These are phyloP conservation scores for Alfaro cultratus DNA, from an alignment of 2,797 vertebrate genomes.

Conservation along the genomic window DNA sequence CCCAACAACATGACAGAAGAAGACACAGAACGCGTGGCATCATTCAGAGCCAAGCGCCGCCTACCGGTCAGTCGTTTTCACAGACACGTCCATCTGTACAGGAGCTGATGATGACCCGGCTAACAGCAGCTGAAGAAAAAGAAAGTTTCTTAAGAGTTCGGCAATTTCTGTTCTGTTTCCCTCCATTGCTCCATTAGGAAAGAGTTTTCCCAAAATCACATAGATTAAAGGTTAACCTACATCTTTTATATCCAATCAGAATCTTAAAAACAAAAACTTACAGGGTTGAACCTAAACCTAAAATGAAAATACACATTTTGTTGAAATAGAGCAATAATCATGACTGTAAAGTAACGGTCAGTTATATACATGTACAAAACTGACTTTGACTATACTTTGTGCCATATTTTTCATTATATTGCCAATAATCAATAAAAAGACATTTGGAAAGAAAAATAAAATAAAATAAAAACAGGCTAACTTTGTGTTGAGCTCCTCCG, in stretches of 20 bases:
- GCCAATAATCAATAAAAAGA: too few relatives aligned
- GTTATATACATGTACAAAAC: background rate
- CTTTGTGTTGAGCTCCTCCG: background rate
- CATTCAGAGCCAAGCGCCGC: conserved; percentile 92
- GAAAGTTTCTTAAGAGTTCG: too few relatives aligned
- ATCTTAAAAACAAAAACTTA: background rate
- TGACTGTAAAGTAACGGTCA: background rate
- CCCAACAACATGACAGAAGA: conserved; percentile 93
- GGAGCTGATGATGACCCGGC: background rate
- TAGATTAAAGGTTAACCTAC: too few relatives aligned
- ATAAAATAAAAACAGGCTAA: background rate
- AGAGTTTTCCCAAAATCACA: too few relatives aligned
- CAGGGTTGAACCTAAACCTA: background rate
- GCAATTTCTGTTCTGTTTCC: too few relatives aligned
- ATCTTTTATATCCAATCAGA: background rate
- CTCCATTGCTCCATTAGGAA: too few relatives aligned
- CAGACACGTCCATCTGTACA: background rate
- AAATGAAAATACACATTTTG: background rate
- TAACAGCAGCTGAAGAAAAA: background rate
- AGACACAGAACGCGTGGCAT: conserved; percentile 88
- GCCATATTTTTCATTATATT: too few relatives aligned
- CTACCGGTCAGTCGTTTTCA: conserved; percentile 86
- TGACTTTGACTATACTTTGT: too few relatives aligned
- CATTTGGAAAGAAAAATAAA: too few relatives aligned
- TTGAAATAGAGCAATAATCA: background rate